Percentiles rank a stretch among this genome's conserved stretches.
Conservation (phyloP, 2,113 vertebrate genomes). For the Indicator indicator region DNA sequence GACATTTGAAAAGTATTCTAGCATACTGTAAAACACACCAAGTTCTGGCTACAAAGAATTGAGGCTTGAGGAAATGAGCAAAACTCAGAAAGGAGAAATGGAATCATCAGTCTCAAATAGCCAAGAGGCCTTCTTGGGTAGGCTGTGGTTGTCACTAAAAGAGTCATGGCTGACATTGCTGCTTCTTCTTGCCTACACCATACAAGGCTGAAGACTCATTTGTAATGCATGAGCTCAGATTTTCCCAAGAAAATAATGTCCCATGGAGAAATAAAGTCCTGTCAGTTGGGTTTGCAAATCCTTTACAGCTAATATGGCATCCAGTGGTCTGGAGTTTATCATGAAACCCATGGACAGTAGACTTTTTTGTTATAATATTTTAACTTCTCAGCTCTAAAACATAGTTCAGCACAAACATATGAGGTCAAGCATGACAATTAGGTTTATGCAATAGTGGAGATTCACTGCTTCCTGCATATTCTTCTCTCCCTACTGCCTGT, state of each 20-base stretch:
- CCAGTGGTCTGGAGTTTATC: rapidly evolving
- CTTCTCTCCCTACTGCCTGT: background rate
- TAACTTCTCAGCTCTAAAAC: background rate
- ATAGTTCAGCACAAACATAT: background rate
- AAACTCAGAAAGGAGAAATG: constrained; percentile 5
- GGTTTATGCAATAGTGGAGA: background rate
- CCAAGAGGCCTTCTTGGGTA: background rate
- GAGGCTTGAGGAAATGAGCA: constrained; percentile 6
- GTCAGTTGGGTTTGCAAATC: background rate
- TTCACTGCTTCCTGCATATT: background rate
- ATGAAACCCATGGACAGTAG: background rate
- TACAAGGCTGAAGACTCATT: background rate
- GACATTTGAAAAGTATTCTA: constrained; percentile 56
- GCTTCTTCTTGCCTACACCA: background rate
- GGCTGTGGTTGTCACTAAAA: background rate
- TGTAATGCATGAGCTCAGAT: background rate
- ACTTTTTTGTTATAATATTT: background rate
- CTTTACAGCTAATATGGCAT: background rate
- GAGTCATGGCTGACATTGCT: rapidly evolving
- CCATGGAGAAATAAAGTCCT: background rate
- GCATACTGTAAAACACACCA: background rate
- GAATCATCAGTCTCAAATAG: constrained; percentile 7
- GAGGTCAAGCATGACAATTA: background rate
- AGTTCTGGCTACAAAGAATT: background rate
- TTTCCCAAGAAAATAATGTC: background rate